These are phyloP conservation scores for Rhinolophus ferrumequinum DNA, from an alignment of 2,113 vertebrate species.

Conservation along the genomic window DNA sequence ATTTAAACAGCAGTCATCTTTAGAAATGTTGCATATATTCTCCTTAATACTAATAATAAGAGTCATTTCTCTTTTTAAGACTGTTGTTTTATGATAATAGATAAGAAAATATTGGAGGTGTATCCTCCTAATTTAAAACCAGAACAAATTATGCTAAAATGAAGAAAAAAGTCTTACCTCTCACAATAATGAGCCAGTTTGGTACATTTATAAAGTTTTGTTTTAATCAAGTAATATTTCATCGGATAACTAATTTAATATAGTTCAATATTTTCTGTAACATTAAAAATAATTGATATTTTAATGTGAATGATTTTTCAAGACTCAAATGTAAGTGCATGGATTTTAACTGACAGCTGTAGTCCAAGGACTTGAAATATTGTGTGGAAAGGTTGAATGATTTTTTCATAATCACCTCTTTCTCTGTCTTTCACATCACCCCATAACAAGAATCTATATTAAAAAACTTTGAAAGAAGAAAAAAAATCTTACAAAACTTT, in stretches of 20 bases:
- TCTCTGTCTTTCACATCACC: constrained; percentile 41
- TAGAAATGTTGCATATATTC: neutral
- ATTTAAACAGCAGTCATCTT: neutral
- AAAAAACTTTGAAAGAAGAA: constrained; percentile 49
- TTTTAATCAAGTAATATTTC: neutral
- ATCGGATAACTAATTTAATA: neutral
- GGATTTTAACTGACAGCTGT: constrained; percentile 49
- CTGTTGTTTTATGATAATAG: neutral
- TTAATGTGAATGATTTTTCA: neutral
- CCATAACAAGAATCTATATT: constrained; percentile 30
- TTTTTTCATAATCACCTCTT: constrained; percentile 52
- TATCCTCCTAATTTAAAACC: neutral
- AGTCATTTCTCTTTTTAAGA: neutral
- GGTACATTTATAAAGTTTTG: neutral
- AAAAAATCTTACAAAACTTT: constrained; percentile 10
- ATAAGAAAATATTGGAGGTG: neutral
- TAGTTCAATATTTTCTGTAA: neutral
- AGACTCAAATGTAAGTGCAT: neutral
- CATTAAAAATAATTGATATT: neutral
- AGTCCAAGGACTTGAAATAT: constrained; percentile 50
- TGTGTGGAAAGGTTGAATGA: constrained; percentile 30
- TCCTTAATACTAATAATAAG: neutral
- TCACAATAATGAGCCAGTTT: neutral
- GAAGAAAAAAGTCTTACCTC: neutral
- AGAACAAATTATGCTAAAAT: neutral